phyloP scores from a whole-genome alignment of 2,113 vertebrate species.

The Vidua chalybeata region DNA sequence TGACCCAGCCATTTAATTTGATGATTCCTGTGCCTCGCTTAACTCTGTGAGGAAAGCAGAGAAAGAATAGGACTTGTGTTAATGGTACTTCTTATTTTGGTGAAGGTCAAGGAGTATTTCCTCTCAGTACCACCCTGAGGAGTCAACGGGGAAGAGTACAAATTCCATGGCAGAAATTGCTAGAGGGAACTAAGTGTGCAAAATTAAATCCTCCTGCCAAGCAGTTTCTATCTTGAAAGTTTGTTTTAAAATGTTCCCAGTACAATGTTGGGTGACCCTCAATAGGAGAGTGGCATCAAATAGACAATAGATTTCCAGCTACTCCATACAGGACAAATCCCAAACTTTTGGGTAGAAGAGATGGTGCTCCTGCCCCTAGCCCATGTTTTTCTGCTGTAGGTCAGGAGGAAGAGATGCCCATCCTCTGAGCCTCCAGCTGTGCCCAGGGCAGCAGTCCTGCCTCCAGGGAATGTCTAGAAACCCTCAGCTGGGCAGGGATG shows the following conservation, averaged over 20 bases:
- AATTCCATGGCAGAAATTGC: neutral
- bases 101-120: neutral
- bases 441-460: neutral
- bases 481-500: neutral
- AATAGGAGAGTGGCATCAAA: neutral
- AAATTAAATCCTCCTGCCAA: neutral
- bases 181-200: neutral
- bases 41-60: slow-evolving; percentile 22
- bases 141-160: neutral
- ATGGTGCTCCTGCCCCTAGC: neutral
- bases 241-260: neutral
- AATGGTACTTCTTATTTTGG: slow-evolving; percentile 18
- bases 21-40: slow-evolving; percentile 4
- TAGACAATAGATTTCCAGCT: neutral
- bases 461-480: neutral
- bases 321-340: neutral
- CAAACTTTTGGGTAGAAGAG: neutral
- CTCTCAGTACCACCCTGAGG: neutral
- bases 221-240: neutral
- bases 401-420: neutral
- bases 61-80: neutral
- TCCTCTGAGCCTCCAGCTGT: neutral
- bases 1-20: slow-evolving; percentile 57
- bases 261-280: neutral
- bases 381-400: neutral